Evolutionary conservation across 2,888 invertebrate genomes (phyloP).

Genomic region (Baccha elongata): DNA sequence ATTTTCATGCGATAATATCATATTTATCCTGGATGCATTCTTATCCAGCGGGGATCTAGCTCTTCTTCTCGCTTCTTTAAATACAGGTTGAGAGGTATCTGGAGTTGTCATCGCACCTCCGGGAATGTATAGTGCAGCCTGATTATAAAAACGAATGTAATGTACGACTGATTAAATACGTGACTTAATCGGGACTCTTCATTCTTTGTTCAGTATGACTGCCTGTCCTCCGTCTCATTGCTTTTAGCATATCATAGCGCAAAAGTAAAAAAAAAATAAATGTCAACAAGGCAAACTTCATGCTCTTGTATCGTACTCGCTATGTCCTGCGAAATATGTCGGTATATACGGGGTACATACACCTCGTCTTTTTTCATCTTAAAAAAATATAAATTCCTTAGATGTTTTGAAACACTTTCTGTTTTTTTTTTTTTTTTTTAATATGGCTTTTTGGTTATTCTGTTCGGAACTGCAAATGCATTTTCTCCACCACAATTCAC

Average conservation of each 20-base stretch:
- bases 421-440: neutral
- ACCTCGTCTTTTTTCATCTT: conserved; percentile 18
- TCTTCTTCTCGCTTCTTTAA: conserved; percentile 8
- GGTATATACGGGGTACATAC: conserved; percentile 8
- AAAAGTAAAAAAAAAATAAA: conserved; percentile 41
- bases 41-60: conserved; percentile 30
- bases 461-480: conserved; percentile 49
- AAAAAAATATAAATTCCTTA: conserved; percentile 35
- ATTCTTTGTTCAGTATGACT: conserved; percentile 43
- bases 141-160: conserved; percentile 76
- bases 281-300: conserved; percentile 62
- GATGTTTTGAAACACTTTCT: conserved; percentile 54
- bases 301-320: conserved; percentile 30
- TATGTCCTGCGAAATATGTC: conserved; percentile 18
- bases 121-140: conserved; percentile 62
- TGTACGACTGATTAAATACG: conserved; percentile 81
- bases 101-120: conserved; percentile 60
- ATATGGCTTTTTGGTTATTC: conserved; percentile 54
- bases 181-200: conserved; percentile 79
- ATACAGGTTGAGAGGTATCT: conserved; percentile 66
- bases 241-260: conserved; percentile 54
- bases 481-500: conserved; percentile 48
- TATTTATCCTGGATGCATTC: conserved; percentile 64
- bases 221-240: conserved; percentile 48
- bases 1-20: conserved; percentile 63